Percentiles rank a stretch among this genome's conserved stretches.
Evolutionary conservation across 2,113 vertebrate genomes (phyloP).

Genomic region (Megaceryle torquata): DNA sequence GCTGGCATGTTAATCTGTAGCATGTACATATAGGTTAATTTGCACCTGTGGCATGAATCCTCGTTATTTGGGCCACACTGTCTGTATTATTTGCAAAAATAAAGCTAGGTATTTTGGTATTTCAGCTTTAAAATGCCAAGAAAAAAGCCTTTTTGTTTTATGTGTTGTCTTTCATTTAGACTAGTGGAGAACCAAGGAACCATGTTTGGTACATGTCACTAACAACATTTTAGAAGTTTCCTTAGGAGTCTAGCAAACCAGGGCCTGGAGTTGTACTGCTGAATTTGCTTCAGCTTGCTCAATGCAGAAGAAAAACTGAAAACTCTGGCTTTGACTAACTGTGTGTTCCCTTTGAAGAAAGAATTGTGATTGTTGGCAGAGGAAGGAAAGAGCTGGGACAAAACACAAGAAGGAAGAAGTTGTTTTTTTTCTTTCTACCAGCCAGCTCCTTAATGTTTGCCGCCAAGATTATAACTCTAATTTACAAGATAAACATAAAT

Average conservation of each 20-base stretch:
- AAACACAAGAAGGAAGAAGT: constrained; percentile 71
- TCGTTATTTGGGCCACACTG: neutral
- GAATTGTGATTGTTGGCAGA: constrained; percentile 68
- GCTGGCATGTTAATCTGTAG: neutral
- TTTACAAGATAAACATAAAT: constrained; percentile 53
- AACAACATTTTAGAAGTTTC: neutral
- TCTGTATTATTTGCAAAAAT: neutral
- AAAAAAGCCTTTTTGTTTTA: neutral
- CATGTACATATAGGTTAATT: fast-evolving
- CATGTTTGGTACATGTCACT: neutral
- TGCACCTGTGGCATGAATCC: neutral
- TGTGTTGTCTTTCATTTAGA: neutral
- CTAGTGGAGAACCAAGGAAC: neutral
- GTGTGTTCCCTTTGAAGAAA: constrained; percentile 54
- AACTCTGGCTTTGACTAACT: constrained; percentile 21
- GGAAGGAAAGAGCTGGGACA: constrained; percentile 72
- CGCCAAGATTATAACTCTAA: constrained; percentile 44
- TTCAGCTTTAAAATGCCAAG: neutral
- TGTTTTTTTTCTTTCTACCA: constrained; percentile 17
- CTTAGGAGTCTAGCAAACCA: neutral
- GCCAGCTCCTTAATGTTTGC: constrained; percentile 22
- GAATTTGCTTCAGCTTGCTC: neutral
- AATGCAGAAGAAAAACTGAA: constrained; percentile 6
- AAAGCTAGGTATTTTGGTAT: neutral
- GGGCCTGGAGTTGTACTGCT: neutral